Evolutionary conservation across 2,797 vertebrate species (phyloP), one percentile per base, ranked within the genome.

Genomic region (Australoheros facetus): DNA sequence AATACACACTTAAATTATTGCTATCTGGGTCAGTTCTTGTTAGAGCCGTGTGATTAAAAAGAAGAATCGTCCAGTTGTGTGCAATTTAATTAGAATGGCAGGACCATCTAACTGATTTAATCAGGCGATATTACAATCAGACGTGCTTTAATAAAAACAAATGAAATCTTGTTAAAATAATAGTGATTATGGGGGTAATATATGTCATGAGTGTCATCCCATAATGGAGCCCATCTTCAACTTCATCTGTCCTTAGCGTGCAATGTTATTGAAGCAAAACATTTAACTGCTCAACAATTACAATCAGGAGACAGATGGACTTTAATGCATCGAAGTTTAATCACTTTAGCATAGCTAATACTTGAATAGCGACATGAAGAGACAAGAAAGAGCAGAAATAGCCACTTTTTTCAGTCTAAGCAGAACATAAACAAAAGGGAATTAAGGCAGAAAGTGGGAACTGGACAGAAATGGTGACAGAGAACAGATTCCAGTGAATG

Each of bases 161-260:
- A 92, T 85, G 45, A 62, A 90, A 89, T 89, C 85, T 82, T 84
- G 89, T 91, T 88, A 89, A 84, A 92, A 89, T 90, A 90, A 90
- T 89, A 79, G 72, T 74, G 83, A 92, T 88, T 84, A 87, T 9
- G 48, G 73, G 74, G 83, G 76, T 84, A 83, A 85, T 86, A 73
- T 56, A 83, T 70, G 80, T 74, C 85, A 88, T 28, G 70, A 88
- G 37, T 6, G 23, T 28, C 1, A 5, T 76, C 76, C 78, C 75
- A 72, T 85, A 87, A 87, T 84, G 48, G 45, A 84, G 73, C 78
- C 59, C 71, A 76, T 88, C 79, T 75, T 81, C 78, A 59, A 79
- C 73, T 75, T 77, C 53, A 32, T 51, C 55, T 11, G 16, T 87
- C 82, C 74, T 85, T 32, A 0, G 80, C 71, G 77, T 60, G 58